Evolutionary conservation across 2,888 invertebrate genomes (phyloP), one percentile per base, ranked within the genome.

Genomic region (Boloria selene): DNA sequence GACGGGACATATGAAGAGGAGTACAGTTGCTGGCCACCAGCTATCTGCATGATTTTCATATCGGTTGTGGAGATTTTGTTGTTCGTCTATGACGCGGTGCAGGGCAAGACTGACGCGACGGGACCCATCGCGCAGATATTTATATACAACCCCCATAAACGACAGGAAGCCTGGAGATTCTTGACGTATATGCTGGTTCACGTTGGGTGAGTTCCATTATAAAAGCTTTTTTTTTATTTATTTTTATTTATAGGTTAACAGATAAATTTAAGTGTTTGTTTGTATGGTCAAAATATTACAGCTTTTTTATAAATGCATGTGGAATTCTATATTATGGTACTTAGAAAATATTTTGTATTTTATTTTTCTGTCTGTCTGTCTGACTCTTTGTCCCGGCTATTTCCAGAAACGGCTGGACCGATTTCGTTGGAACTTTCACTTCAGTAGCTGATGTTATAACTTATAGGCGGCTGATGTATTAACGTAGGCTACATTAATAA

Each of bases 131-230:
- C 97, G 10, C 95, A 95, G 61, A 85, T 96, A 3, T 95, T 98
- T 73, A 97, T 99, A 72, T 98, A 98, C 87, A 95, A 97, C 88
- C 99, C 99, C 0, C 93, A 95, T 69, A 94, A 95, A 78, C 94
- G 98, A 69, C 93, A 95, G 63, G 96, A 99, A 88, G 96, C 95
- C 0, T 99, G 99, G 99, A 93, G 99, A 77, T 99, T 95, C 84
- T 77, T 98, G 56, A 96, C 97, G 0, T 99, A 99, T 82, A 98
- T 98, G 98, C 95, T 99, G 82, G 97, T 99, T 26, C 99, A 99
- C 86, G 96, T 97, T 70, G 98, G 98, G 96, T 96, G 83, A 93
- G 94, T 86, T 38, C 16, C 2, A 2, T 58, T 1, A 13, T n/a
- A n/a, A n/a, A n/a, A n/a, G n/a, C n/a, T 26, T 16, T 1, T 3